phyloP scores from a whole-genome alignment of 35 echinoderm and acorn worm species.

The Ophiothrix spiculata region DNA sequence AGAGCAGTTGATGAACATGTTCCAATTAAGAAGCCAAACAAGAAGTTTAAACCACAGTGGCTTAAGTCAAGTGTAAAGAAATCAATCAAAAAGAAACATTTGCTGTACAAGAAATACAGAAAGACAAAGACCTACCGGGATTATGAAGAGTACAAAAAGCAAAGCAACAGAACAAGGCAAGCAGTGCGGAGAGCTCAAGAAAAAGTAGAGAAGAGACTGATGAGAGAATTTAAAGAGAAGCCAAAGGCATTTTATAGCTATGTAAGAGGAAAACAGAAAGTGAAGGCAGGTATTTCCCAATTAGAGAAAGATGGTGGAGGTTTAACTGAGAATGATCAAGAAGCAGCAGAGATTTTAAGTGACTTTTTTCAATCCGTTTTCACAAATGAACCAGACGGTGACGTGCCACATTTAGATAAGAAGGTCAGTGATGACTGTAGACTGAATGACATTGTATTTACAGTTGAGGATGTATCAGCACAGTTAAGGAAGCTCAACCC shows the following conservation, averaged over 20 bases:
- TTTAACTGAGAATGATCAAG: background rate
- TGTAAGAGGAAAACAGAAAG: slow-evolving; percentile 31
- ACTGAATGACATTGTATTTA: slow-evolving; percentile 15
- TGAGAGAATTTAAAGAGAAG: slow-evolving; percentile 10
- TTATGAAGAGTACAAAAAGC: background rate
- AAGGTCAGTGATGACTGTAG: background rate
- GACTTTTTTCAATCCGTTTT: slow-evolving; percentile 1
- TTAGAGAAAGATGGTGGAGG: slow-evolving; percentile 1
- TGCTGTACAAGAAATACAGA: too few species aligned
- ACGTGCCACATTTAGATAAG: background rate
- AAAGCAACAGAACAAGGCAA: background rate
- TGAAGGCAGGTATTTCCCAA: background rate
- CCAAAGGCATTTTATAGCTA: slow-evolving; percentile 33
- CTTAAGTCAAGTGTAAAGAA: too few species aligned
- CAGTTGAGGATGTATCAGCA: slow-evolving; percentile 7
- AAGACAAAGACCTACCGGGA: background rate
- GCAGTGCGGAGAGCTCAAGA: slow-evolving; percentile 14
- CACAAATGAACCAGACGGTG: background rate
- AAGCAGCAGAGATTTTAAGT: background rate
- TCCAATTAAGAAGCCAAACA: background rate
- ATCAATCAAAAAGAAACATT: too few species aligned
- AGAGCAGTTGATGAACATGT: background rate
- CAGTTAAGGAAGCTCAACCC: background rate
- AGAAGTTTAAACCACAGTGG: background rate
- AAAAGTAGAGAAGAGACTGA: background rate